phyloP scores from a whole-genome alignment of 1,140 invertebrate species.

The Triops longicaudatus region DNA sequence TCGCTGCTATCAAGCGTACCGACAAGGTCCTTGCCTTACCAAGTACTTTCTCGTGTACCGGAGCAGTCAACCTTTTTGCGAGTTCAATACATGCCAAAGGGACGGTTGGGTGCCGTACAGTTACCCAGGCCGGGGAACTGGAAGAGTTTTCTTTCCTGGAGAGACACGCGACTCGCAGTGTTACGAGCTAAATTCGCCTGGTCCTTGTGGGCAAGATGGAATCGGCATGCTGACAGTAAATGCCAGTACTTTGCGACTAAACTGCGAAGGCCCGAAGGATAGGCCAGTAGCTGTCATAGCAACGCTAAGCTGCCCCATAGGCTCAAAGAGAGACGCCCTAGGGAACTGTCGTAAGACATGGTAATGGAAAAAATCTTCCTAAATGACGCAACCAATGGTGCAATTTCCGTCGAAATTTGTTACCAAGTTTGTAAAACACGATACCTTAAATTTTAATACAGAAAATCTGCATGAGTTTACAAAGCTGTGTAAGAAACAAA shows the following conservation, averaged over 20 bases:
- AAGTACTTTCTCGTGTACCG: background rate
- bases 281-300: background rate
- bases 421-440: too few species aligned
- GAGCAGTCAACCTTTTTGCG: background rate
- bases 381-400: background rate
- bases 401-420: too few species aligned
- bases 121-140: background rate
- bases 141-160: background rate
- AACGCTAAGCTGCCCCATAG: background rate
- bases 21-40: background rate
- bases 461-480: too few species aligned
- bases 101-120: background rate
- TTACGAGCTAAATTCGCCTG: background rate
- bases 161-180: background rate
- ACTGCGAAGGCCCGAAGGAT: background rate
- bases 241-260: background rate
- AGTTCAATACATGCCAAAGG: background rate
- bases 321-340: background rate
- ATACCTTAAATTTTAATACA: too few species aligned
- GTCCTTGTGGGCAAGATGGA: background rate
- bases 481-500: background rate
- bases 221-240: background rate
- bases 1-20: background rate
- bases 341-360: background rate
- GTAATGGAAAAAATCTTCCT: background rate